phyloP scores from a whole-genome alignment of 2,888 invertebrate species.

The Phytoseiulus persimilis region DNA sequence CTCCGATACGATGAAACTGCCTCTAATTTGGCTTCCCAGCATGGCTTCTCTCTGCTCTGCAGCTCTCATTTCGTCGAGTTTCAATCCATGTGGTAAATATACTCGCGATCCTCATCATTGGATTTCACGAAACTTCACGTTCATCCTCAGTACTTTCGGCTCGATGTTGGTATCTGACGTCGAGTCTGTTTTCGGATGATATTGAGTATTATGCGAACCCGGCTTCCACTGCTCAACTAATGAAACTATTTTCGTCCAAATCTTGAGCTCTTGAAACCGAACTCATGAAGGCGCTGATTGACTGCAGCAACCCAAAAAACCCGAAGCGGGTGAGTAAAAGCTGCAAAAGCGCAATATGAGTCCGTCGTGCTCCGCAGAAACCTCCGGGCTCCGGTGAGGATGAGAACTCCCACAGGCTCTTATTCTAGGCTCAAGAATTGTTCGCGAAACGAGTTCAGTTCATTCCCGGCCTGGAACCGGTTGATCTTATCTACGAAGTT shows the following conservation, averaged over 20 bases:
- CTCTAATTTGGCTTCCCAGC: neutral
- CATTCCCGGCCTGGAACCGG: neutral
- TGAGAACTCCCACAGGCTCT: too few relatives aligned
- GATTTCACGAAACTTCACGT: too few relatives aligned
- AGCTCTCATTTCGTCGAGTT: neutral
- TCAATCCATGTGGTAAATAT: neutral
- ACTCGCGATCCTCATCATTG: neutral
- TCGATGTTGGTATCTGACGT: too few relatives aligned
- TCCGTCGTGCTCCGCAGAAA: too few relatives aligned
- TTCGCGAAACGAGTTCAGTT: neutral
- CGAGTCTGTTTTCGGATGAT: too few relatives aligned
- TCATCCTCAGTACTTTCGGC: too few relatives aligned
- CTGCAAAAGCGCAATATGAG: too few relatives aligned
- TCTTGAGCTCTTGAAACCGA: neutral
- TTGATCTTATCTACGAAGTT: slow-evolving; percentile 1
- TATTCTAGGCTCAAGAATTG: neutral
- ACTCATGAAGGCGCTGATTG: neutral
- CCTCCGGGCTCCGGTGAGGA: too few relatives aligned
- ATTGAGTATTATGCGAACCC: too few relatives aligned
- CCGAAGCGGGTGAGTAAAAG: slow-evolving; percentile 1
- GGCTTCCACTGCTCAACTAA: too few relatives aligned
- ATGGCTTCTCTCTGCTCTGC: neutral
- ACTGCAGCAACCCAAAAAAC: slow-evolving; percentile 18
- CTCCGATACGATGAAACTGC: neutral
- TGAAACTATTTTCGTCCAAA: too few relatives aligned